These are phyloP conservation scores for Notothenia coriiceps DNA, from an alignment of 2,113 vertebrate species.

Conservation along the genomic window DNA sequence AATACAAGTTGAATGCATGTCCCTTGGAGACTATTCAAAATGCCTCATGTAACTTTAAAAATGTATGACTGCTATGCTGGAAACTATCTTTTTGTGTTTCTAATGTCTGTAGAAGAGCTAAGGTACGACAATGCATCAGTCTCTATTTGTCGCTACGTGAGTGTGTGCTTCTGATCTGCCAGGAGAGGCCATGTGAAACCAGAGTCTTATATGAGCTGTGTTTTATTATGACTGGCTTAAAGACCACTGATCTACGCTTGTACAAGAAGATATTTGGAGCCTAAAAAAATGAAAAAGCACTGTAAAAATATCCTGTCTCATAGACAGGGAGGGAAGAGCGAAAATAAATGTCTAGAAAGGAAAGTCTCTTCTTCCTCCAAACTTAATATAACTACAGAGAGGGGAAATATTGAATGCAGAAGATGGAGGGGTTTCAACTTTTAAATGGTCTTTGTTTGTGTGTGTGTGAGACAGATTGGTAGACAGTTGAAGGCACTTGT, in stretches of 20 bases:
- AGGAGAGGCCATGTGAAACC: slow-evolving; percentile 71
- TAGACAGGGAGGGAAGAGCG: slow-evolving; percentile 31
- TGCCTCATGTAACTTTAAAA: slow-evolving; percentile 25
- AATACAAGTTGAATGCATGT: slow-evolving; percentile 3
- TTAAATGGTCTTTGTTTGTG: slow-evolving; percentile 25
- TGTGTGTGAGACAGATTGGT: slow-evolving; percentile 51
- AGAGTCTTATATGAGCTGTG: slow-evolving; percentile 66
- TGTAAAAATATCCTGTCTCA: slow-evolving; percentile 74
- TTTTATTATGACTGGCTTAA: slow-evolving; percentile 79
- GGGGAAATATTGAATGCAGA: slow-evolving; percentile 53
- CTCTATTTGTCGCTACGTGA: slow-evolving; percentile 6
- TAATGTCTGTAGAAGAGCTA: too few relatives aligned
- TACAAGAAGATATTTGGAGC: slow-evolving; percentile 54
- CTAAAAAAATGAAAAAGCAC: slow-evolving; percentile 30
- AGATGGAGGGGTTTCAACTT: slow-evolving; percentile 40
- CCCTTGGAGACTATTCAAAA: slow-evolving; percentile 10
- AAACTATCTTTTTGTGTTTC: slow-evolving; percentile 13
- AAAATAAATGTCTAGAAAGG: slow-evolving; percentile 60
- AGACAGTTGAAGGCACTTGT: slow-evolving; percentile 74
- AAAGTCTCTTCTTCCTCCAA: slow-evolving; percentile 38
- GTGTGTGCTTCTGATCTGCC: slow-evolving; percentile 40
- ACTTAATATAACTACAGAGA: slow-evolving; percentile 63
- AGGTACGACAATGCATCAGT: not conserved
- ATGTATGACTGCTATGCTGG: slow-evolving; percentile 32
- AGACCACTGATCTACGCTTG: slow-evolving; percentile 68